Conservation (phyloP, 1,140 invertebrate genomes). For the Orchestia grillus region DNA sequence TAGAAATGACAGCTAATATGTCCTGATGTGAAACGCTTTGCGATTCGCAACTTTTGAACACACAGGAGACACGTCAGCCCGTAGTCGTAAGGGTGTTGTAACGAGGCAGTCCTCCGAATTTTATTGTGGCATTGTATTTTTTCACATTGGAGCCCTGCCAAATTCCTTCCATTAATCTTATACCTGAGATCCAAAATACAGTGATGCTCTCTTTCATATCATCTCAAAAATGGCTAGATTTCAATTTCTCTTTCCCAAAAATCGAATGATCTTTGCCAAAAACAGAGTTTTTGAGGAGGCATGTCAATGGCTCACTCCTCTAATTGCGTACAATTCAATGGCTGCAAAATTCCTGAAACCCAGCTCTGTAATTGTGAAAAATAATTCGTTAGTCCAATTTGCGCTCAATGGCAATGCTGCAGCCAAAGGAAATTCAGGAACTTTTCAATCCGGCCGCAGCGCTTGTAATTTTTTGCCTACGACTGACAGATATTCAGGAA, state of each 20-base stretch:
- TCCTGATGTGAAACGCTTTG: too few relatives aligned
- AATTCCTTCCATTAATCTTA: not conserved
- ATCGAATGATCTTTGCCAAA: not conserved
- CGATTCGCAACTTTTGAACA: too few relatives aligned
- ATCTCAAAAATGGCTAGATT: not conserved
- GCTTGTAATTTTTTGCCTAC: not conserved
- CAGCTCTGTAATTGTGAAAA: not conserved
- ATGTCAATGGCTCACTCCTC: not conserved
- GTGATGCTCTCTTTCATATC: too few relatives aligned
- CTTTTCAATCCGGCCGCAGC: not conserved
- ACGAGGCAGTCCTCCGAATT: too few relatives aligned
- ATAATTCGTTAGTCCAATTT: not conserved
- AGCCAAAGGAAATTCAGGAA: not conserved
- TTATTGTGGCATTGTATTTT: not conserved
- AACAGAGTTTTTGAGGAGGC: not conserved
- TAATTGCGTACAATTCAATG: not conserved
- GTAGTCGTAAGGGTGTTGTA: too few relatives aligned
- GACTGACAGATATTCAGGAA: not conserved
- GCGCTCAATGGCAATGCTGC: not conserved
- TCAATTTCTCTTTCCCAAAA: not conserved
- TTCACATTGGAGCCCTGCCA: not conserved
- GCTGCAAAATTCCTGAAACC: not conserved
- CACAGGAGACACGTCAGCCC: too few relatives aligned
- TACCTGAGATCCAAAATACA: not conserved
- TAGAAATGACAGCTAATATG: too few relatives aligned